Conservation (phyloP, 2,797 vertebrate genomes). For the Acropternis orthonyx region DNA sequence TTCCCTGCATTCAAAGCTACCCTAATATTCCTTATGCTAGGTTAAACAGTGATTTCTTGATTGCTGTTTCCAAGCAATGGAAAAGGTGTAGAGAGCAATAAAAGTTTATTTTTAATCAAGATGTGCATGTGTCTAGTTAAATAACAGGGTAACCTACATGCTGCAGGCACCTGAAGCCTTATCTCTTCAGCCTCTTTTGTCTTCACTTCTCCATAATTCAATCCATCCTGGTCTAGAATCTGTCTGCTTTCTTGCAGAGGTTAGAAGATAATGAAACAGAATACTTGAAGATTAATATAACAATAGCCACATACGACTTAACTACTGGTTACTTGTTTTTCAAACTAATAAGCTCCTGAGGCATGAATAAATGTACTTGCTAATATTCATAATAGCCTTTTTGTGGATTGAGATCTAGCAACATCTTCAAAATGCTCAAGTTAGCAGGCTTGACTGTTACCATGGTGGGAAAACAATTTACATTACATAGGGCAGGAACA, state of each 20-base stretch:
- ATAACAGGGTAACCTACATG: background rate
- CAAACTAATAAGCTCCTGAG: background rate
- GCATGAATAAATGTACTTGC: background rate
- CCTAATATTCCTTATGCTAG: background rate
- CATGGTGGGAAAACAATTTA: background rate
- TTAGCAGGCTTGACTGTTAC: background rate
- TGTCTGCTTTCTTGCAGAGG: background rate
- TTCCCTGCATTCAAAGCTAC: background rate
- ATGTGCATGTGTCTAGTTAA: background rate
- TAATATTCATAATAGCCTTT: background rate
- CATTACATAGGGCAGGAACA: background rate
- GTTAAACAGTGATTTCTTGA: background rate
- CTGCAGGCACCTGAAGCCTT: background rate
- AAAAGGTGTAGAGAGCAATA: background rate
- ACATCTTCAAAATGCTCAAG: background rate
- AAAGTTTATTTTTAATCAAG: conserved; percentile 1
- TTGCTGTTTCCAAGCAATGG: background rate
- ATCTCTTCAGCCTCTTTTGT: background rate
- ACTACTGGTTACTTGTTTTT: background rate
- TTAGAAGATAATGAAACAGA: background rate
- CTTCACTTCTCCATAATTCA: background rate
- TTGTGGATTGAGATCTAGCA: background rate
- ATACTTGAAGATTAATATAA: background rate
- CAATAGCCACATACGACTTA: background rate
- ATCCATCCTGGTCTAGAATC: background rate